Evolutionary conservation across 2,888 invertebrate species (phyloP).

Genomic region (Oscheius onirici): DNA sequence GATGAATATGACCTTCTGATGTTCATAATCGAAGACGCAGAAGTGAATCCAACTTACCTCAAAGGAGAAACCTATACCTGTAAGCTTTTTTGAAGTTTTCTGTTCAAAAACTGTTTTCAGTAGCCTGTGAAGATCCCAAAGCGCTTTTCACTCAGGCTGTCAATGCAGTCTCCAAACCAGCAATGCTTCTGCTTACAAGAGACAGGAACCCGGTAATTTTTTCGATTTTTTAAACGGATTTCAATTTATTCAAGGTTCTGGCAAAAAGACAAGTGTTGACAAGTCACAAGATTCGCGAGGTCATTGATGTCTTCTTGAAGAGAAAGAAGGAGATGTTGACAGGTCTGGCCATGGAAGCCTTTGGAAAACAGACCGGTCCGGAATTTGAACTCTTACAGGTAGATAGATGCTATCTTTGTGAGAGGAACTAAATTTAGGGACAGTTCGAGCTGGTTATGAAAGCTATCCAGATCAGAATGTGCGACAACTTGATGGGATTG

Average conservation of each 20-base stretch:
- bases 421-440: neutral
- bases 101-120: neutral
- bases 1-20: neutral
- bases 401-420: no score
- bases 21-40: neutral
- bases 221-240: neutral
- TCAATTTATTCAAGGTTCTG: neutral
- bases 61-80: neutral
- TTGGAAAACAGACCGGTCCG: neutral
- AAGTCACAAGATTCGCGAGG: neutral
- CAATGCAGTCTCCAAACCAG: neutral
- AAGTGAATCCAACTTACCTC: neutral
- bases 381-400: neutral
- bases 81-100: neutral
- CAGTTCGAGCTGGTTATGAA: conserved; percentile 2
- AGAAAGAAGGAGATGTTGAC: neutral
- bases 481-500: conserved; percentile 8
- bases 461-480: neutral
- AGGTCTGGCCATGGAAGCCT: neutral
- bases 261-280: conserved; percentile 1
- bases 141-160: neutral
- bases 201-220: neutral
- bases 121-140: neutral
- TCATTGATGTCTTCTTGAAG: neutral
- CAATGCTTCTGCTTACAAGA: neutral